These are phyloP conservation scores for Callinectes sapidus DNA, from an alignment of 2,888 invertebrate species.

Conservation along the genomic window DNA sequence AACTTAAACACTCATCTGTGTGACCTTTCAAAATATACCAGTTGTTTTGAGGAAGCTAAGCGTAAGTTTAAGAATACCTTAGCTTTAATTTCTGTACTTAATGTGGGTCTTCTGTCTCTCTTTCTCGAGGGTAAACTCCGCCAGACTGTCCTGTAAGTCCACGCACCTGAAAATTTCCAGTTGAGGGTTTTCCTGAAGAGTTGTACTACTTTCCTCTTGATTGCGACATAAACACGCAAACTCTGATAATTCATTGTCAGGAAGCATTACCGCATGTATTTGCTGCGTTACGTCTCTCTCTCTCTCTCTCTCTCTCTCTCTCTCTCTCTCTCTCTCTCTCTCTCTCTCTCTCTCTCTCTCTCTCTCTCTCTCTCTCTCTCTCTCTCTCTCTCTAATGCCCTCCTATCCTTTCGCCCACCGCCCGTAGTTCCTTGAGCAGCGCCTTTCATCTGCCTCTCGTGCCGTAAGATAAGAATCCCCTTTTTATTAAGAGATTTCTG, in stretches of 20 bases:
- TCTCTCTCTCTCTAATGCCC: background rate
- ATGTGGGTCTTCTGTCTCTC: background rate
- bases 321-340: background rate
- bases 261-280: background rate
- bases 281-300: background rate
- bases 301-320: background rate
- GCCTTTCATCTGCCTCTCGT: conserved; percentile 11
- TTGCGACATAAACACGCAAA: background rate
- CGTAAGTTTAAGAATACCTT: background rate
- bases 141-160: background rate
- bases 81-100: background rate
- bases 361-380: background rate
- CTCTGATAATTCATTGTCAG: background rate
- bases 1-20: too few relatives aligned
- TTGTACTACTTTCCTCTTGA: background rate
- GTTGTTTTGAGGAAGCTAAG: background rate
- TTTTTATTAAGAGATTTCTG: background rate
- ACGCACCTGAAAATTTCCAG: background rate
- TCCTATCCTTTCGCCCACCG: background rate
- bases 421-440: background rate
- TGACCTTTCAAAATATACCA: too few relatives aligned
- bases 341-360: background rate
- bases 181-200: background rate
- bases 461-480: background rate
- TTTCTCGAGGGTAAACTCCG: background rate